Evolutionary conservation across 2,888 invertebrate species (phyloP).

Genomic region (Cheilosia urbana): DNA sequence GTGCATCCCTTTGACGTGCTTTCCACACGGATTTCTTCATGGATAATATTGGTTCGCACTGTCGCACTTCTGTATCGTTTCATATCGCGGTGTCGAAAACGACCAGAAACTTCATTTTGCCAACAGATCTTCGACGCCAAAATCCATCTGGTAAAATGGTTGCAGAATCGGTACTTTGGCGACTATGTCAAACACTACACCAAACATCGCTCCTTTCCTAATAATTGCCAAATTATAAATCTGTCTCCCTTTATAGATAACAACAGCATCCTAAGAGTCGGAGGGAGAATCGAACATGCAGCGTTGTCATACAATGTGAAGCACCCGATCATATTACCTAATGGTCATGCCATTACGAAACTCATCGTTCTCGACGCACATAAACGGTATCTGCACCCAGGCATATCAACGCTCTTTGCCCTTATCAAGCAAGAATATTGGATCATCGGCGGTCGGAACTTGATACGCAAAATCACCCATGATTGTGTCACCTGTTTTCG

Average conservation of each 20-base stretch:
- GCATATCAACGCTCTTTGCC: no score
- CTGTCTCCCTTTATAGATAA: background rate
- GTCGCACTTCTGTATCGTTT: background rate
- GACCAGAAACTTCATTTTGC: background rate
- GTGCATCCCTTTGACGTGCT: background rate
- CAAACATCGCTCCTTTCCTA: background rate
- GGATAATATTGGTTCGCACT: background rate
- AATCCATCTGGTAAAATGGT: background rate
- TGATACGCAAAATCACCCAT: no score
- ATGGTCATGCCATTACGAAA: no score
- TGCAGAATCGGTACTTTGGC: background rate
- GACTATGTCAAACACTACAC: background rate
- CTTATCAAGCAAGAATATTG: no score
- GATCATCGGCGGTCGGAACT: no score
- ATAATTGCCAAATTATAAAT: background rate
- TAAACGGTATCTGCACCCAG: no score
- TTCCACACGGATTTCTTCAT: background rate
- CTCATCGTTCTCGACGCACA: no score
- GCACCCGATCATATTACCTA: no score
- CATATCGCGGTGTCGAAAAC: background rate
- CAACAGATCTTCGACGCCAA: slow-evolving; percentile 2
- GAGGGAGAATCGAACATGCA: no score
- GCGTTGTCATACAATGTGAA: no score
- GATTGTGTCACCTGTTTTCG: no score
- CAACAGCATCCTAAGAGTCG: background rate